These are phyloP conservation scores for Neoitamus cyanurus DNA, from an alignment of 2,888 invertebrate genomes.

Conservation along the genomic window DNA sequence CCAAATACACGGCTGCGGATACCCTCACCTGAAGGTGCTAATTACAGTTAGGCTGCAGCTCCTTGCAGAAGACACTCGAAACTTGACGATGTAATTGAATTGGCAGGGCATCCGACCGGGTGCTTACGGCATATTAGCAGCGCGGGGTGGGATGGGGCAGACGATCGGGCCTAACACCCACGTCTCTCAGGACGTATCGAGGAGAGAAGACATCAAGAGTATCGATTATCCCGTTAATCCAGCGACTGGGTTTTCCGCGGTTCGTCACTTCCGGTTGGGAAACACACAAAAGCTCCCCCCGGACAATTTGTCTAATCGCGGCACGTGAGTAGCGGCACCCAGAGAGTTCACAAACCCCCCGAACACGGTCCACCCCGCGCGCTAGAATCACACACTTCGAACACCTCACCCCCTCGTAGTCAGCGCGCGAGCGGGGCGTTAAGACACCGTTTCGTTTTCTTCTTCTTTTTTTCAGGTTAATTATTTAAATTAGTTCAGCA, in stretches of 20 bases:
- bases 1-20: too few relatives aligned
- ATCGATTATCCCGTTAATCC: constrained; percentile 39
- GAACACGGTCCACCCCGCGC: neutral
- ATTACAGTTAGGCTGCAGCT: neutral
- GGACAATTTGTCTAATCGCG: neutral
- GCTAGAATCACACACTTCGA: neutral
- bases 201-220: constrained; percentile 8
- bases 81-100: neutral
- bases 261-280: constrained; percentile 27
- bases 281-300: neutral
- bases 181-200: neutral
- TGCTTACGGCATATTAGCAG: neutral
- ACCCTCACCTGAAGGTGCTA: neutral
- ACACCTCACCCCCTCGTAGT: neutral
- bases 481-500: constrained; percentile 16
- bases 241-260: neutral
- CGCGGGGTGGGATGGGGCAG: neutral
- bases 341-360: neutral
- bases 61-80: neutral
- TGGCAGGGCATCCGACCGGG: neutral
- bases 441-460: neutral
- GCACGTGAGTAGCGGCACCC: neutral
- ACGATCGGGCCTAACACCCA: neutral
- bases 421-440: neutral
- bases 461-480: neutral